Percentiles rank a stretch among this genome's conserved stretches.
Conservation (phyloP, 2,888 invertebrate genomes). For the Pristionchus exspectatus region DNA sequence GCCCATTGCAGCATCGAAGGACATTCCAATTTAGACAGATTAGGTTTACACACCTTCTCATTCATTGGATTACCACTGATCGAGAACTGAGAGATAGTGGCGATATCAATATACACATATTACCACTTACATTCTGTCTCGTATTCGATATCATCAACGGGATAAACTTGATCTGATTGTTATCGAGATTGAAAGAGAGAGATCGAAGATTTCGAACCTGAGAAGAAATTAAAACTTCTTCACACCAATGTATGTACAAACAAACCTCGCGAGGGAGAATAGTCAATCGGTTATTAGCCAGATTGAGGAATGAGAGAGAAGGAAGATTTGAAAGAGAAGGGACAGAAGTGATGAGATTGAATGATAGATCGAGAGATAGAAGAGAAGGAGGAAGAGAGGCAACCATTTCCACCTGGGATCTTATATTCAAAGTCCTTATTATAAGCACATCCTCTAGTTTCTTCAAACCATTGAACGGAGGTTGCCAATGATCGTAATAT, state of each 20-base stretch:
- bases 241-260: not conserved
- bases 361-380: constrained; percentile 15
- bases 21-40: not conserved
- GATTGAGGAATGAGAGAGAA: not conserved
- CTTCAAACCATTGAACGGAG: too few species aligned
- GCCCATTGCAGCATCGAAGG: constrained; percentile 23
- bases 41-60: not conserved
- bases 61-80: constrained; percentile 34
- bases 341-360: not conserved
- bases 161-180: constrained; percentile 17
- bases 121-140: not conserved
- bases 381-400: constrained; percentile 38
- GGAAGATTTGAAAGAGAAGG: not conserved
- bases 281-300: constrained; percentile 14
- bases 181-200: constrained; percentile 39
- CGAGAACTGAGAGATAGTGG: not conserved
- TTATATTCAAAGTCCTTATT: not conserved
- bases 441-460: too few species aligned
- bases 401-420: not conserved
- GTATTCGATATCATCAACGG: not conserved
- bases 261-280: not conserved
- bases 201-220: not conserved
- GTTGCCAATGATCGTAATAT: too few species aligned
- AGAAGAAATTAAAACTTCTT: not conserved
- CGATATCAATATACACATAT: not conserved